phyloP scores from a whole-genome alignment of 2,113 vertebrate genomes.

The Arothron firmamentum region DNA sequence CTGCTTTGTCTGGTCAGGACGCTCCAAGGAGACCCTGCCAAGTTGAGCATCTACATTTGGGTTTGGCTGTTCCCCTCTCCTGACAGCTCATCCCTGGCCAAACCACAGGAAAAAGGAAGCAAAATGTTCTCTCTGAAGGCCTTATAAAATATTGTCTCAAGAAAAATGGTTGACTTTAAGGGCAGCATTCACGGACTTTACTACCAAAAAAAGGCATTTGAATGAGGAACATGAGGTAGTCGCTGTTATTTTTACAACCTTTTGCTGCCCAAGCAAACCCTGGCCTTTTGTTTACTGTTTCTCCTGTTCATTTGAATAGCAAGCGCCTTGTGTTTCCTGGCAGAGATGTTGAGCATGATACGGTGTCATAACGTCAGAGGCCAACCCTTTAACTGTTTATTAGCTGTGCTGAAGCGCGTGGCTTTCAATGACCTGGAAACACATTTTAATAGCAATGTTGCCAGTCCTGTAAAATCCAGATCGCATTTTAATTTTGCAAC shows the following conservation, averaged over 20 bases:
- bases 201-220: constrained; percentile 63
- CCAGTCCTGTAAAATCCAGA: constrained; percentile 5
- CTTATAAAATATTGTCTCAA: constrained; percentile 72
- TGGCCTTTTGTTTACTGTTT: constrained; percentile 38
- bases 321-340: constrained; percentile 43
- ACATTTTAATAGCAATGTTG: constrained; percentile 8
- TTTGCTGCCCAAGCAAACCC: constrained; percentile 28
- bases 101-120: constrained; percentile 81
- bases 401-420: not conserved
- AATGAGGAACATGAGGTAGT: constrained; percentile 40
- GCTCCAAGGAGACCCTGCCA: constrained; percentile 63
- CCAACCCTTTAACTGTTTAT: constrained; percentile 33
- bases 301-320: constrained; percentile 29
- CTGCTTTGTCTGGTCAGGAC: constrained; percentile 75
- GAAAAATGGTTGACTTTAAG: constrained; percentile 68
- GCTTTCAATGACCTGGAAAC: constrained; percentile 37
- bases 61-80: constrained; percentile 75
- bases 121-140: constrained; percentile 67
- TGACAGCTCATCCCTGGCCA: constrained; percentile 60
- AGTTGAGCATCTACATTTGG: constrained; percentile 78
- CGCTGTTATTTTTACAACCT: constrained; percentile 41
- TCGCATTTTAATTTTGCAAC: not conserved
- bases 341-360: constrained; percentile 19
- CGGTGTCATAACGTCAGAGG: constrained; percentile 25
- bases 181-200: constrained; percentile 63